Base-by-base conservation (phyloP, 2,113 vertebrate species). In the Dendropsophus ebraccatus region DNA sequence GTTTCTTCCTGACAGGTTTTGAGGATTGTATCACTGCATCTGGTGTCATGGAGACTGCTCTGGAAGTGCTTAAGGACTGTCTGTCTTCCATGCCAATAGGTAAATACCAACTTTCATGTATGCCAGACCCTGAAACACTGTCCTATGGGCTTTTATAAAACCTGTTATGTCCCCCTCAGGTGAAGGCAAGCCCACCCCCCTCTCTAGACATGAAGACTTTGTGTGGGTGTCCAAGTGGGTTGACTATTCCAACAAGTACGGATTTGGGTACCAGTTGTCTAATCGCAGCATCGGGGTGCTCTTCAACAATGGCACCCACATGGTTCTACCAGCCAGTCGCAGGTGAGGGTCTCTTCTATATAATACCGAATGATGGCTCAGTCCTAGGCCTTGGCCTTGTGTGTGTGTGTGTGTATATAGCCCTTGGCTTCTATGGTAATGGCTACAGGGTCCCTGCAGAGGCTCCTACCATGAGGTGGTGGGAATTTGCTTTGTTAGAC, bases 151-250 rank as follows among this genome's bases (percentile, higher is more conserved):
- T n/a, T n/a, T n/a, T n/a, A n/a, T 67, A 16, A 30, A 12, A 32
- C 30, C 28, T 41, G 19, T 30, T 32, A 1, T 19, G 45, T 0
- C 0, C 81, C 16, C 8, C 41, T 30, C 92, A 99, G 97, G 93
- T 21, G 95, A 94, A 70, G 95, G 93, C 90, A 99, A 97, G 86
- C 97, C 96, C 0, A 95, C 96, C 47, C 96, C 96, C 35, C 90
- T 99, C 87, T 94, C 96, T 62, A 92, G 95, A 81, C 95, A 96
- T 0, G 96, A 97, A 86, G 95, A 96, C 76, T 97, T 99, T 83
- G 92, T 98, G 73, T 99, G 98, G 98, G 98, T 99, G 89, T 99
- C 96, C 84, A 99, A 99, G 90, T 99, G 98, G 98, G 97, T 99
- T 0, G 97, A 99, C 90, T 99, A 99, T 89, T 99, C 97, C 60